Evolutionary conservation across 2,888 invertebrate genomes (phyloP), one percentile per base, ranked within the genome.

Genomic region (Dasypolia templi): DNA sequence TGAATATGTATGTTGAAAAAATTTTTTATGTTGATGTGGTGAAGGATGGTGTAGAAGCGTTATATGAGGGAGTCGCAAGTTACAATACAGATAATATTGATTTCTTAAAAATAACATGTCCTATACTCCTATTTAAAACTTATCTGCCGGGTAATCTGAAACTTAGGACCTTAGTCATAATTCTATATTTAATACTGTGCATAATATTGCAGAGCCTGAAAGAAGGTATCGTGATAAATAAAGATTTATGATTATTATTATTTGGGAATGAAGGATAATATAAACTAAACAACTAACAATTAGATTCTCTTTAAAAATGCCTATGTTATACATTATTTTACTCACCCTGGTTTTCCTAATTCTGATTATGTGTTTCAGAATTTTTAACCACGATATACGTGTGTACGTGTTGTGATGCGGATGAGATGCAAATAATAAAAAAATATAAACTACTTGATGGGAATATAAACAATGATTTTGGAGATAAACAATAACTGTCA

Each of bases 401-500:
- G n/a, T n/a, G n/a, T n/a, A n/a, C n/a, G 7, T 42, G 53, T n/a
- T 53, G n/a, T 63, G 53, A 53, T 61, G 61, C 26, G 44, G 35
- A 61, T 32, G 22, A 77, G 1, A 71, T 44, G 6, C 46, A 32
- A 56, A 35, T 56, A 62, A 51, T 29, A 63, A 32, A 42, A 6
- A 0, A 32, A 14, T 17, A 11, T 35, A 46, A 44, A 71, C 62
- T 71, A 59, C n/a, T 46, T 26, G 39, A 32, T 42, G 39, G 39
- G 3, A 32, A 39, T 19, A 46, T 46, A 49, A 72, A 46, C 63
- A 53, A 22, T 42, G 42, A 32, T 11, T 19, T 51, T 5, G 9
- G 22, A 51, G 22, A 58, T 51, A 64, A 77, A 64, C 58, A 71
- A 55, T 14, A 69, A 17, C 26, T 22, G 69, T 62, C 14, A 49